Conservation (phyloP, 2,888 invertebrate species). For the Conus canariensis region DNA sequence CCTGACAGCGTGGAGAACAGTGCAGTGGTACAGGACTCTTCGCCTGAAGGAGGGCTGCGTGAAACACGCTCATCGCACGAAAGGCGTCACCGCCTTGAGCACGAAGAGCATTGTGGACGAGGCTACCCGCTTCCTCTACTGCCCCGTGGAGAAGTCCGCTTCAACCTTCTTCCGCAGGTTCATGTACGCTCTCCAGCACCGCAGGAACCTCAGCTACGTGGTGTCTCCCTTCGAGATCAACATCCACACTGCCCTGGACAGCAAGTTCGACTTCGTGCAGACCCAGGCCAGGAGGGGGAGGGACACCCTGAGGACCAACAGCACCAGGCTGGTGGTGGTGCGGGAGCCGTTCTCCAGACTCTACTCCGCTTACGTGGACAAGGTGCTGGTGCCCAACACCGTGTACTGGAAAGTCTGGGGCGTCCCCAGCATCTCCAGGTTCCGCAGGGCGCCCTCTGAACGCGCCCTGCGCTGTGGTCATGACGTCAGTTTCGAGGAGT, state of each 20-base stretch:
- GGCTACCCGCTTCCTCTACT: constrained; percentile 29
- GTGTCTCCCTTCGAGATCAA: constrained; percentile 44
- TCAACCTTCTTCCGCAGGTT: constrained; percentile 43
- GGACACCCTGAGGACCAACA: constrained; percentile 17
- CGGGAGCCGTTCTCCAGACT: constrained; percentile 48
- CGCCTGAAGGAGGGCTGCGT: constrained; percentile 4
- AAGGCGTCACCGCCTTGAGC: neutral
- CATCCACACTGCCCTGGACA: constrained; percentile 19
- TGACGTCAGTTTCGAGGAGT: constrained; percentile 58
- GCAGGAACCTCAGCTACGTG: neutral
- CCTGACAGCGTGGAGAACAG: neutral
- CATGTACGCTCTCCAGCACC: constrained; percentile 34
- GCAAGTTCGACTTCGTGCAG: neutral
- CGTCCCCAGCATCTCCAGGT: constrained; percentile 39
- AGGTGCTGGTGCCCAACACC: constrained; percentile 56
- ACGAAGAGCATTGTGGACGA: constrained; percentile 35
- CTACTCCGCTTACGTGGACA: constrained; percentile 56
- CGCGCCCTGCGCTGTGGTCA: constrained; percentile 53
- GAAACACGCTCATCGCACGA: neutral
- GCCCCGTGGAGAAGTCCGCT: constrained; percentile 47
- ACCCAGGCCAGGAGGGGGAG: neutral
- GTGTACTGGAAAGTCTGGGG: constrained; percentile 52
- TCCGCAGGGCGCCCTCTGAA: constrained; percentile 44
- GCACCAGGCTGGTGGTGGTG: constrained; percentile 37
- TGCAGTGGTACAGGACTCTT: neutral